Conservation (phyloP, 2,797 vertebrate genomes). For the Scarus forsteni region DNA sequence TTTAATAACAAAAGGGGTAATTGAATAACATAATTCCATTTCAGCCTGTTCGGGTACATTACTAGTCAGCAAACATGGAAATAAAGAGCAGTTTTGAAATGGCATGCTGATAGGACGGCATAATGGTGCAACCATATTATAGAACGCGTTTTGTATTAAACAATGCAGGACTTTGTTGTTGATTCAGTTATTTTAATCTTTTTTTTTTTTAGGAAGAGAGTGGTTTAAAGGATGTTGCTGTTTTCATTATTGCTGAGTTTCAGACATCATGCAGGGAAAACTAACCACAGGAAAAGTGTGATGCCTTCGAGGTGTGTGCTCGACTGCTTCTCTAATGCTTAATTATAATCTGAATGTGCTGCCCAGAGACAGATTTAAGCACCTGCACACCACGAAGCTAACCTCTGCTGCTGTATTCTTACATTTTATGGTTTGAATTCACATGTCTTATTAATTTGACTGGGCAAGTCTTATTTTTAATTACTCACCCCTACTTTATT, state of each 20-base stretch:
- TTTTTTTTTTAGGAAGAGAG: background rate
- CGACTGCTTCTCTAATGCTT: background rate
- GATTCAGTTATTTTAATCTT: no score
- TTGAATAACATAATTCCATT: background rate
- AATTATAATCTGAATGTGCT: conserved; percentile 8
- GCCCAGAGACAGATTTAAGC: conserved; percentile 8
- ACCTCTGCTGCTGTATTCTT: background rate
- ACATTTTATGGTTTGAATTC: background rate
- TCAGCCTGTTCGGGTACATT: conserved; percentile 5
- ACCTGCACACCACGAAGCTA: background rate
- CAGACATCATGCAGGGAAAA: background rate
- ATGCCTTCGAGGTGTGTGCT: background rate
- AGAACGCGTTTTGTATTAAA: background rate
- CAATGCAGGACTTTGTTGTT: no score
- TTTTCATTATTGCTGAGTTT: background rate
- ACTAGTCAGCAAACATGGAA: background rate
- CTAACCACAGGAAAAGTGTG: background rate
- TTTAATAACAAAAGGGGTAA: conserved; percentile 11
- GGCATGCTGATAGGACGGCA: background rate
- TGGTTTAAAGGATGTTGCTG: background rate
- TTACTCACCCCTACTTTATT: background rate
- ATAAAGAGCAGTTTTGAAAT: background rate
- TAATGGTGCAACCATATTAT: background rate
- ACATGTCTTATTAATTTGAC: background rate
- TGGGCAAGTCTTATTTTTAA: background rate